Percentiles rank a stretch among this genome's conserved stretches.
phyloP scores from a whole-genome alignment of 2,797 vertebrate genomes.

The Smutsia gigantea region DNA sequence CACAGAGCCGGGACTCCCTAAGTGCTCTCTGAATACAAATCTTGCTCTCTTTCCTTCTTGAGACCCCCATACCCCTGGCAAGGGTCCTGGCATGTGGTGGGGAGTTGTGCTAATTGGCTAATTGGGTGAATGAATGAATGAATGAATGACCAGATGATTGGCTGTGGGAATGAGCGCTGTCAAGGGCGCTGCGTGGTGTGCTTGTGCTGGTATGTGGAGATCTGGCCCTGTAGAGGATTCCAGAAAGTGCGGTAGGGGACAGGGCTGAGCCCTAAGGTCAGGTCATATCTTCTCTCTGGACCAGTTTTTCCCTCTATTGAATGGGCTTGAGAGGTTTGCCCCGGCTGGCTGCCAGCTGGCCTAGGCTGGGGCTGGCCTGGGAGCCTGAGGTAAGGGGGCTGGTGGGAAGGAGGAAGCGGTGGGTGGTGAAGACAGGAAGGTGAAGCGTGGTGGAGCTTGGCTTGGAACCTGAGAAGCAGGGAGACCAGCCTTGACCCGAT shows the following conservation, averaged over 20 bases:
- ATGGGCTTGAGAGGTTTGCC: slow-evolving; percentile 39
- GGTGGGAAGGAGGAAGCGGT: slow-evolving; percentile 72
- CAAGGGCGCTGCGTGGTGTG: neutral
- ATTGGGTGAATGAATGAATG: neutral
- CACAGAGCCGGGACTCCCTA: neutral
- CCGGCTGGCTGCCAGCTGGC: slow-evolving; percentile 36
- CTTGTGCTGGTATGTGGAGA: neutral
- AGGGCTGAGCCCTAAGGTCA: neutral
- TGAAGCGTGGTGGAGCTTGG: slow-evolving; percentile 75
- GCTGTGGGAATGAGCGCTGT: neutral
- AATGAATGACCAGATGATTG: neutral
- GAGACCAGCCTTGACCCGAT: slow-evolving; percentile 73
- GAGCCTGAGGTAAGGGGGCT: slow-evolving; percentile 38
- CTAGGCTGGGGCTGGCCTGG: slow-evolving; percentile 3
- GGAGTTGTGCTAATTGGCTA: neutral
- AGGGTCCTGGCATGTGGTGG: neutral
- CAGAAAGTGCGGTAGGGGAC: neutral
- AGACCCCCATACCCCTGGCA: neutral
- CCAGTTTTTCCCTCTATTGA: slow-evolving; percentile 56
- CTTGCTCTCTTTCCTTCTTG: neutral
- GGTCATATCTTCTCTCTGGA: neutral
- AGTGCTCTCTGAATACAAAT: neutral
- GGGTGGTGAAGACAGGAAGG: slow-evolving; percentile 77
- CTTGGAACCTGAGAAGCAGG: slow-evolving; percentile 81
- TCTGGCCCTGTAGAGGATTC: neutral